A percentile compares a stretch with the other conserved stretches of the same genome.
These are phyloP conservation scores for Vanessa tameamea DNA, from an alignment of 1,140 invertebrate genomes.

Conservation along the genomic window DNA sequence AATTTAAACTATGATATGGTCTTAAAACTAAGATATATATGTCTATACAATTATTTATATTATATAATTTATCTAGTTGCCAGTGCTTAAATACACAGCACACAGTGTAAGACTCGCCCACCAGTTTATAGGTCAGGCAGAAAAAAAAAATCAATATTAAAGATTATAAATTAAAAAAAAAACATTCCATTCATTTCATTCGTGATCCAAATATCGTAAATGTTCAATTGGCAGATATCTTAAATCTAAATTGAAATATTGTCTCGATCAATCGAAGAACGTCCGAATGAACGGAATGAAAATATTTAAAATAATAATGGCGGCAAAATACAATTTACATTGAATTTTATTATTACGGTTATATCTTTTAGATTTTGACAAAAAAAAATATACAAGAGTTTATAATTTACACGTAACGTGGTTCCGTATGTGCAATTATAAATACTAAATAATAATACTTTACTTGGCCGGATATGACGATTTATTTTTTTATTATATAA, in stretches of 20 bases:
- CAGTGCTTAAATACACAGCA: neutral
- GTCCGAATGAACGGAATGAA: no score
- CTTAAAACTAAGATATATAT: conserved; percentile 19
- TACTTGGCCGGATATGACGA: neutral
- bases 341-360: no score
- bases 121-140: neutral
- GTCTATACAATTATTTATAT: conserved; percentile 5
- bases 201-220: no score
- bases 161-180: neutral
- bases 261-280: no score
- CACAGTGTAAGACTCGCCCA: neutral
- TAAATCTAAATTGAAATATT: no score
- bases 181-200: neutral
- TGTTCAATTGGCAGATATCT: no score
- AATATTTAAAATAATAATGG: no score
- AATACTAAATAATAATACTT: neutral
- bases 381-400: no score
- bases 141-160: neutral
- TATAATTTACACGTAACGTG: neutral
- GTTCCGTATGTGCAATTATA: neutral
- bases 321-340: no score
- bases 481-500: neutral
- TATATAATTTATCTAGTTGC: conserved; percentile 9
- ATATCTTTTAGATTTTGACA: no score
- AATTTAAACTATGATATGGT: conserved; percentile 51